Base-by-base conservation (phyloP, 1,140 invertebrate genomes). In the Lordiphosa collinella region DNA sequence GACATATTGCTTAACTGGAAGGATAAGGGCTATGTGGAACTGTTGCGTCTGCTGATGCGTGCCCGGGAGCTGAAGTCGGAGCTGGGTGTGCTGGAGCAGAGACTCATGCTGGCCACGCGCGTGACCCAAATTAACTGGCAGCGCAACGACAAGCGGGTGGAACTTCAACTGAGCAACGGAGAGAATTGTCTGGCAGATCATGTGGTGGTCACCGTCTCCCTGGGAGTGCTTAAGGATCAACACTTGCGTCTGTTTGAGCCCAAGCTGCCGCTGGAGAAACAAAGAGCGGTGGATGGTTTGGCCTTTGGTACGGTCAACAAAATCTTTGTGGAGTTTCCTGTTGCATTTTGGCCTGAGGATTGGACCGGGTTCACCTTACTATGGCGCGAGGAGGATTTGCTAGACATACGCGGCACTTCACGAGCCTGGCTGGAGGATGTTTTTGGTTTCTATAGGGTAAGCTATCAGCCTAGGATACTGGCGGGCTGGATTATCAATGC, bases 261-360 rank as follows among this genome's bases (percentile, higher is more conserved):
- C 0, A 70, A 89, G 35, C 70, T 95, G 36, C 92, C 93, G 0
- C 53, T 88, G 14, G 87, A 91, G 16, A 95, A 94, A 90, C 86
- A 92, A 12, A 90, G 90, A 13, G 89, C 92, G 0, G 93, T 94
- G 11, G 89, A 93, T 84, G 91, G 91, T 4, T 75, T 96, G 14
- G 92, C 92, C 8, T 92, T 94, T 64, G 94, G 94, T 13, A 92
- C 92, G 0, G 91, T 95, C 0, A 92, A 95, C 80, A 96, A 96
- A 89, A 92, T 97, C 35, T 96, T 94, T 70, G 82, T 95, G 10
- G 91, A 93, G 82, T 95, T 94, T 65, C 89, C 91, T 0, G 73
- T 91, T 34, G 89, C 89, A 29, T 95, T 94, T 93, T 95, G 94
- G 94, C 90, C 91, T 0, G 87, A 92, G 34, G 85, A 90, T 50